Conservation (phyloP, 2,888 invertebrate genomes). For the Tillus elongatus region DNA sequence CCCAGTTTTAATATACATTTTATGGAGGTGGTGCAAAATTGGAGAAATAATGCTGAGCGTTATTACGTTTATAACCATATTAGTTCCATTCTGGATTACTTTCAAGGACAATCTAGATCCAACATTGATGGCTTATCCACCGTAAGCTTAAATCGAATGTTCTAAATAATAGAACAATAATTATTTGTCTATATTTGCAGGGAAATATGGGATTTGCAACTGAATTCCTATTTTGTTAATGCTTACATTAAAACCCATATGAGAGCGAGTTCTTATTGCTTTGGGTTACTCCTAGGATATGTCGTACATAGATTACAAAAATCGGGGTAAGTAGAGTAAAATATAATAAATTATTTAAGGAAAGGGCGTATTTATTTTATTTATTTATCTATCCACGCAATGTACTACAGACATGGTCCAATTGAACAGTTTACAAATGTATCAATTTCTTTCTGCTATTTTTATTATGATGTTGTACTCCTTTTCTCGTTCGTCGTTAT, state of each 20-base stretch:
- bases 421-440: too few relatives aligned
- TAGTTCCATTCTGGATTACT: slow-evolving; percentile 42
- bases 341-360: too few relatives aligned
- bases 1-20: slow-evolving; percentile 55
- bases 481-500: too few relatives aligned
- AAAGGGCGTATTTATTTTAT: too few relatives aligned
- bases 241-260: slow-evolving; percentile 68
- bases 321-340: slow-evolving; percentile 53
- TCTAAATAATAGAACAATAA: too few relatives aligned
- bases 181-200: slow-evolving; percentile 40
- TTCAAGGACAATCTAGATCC: slow-evolving; percentile 54
- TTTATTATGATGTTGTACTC: too few relatives aligned
- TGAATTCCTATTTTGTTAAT: slow-evolving; percentile 54
- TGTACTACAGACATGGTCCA: too few relatives aligned
- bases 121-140: slow-evolving; percentile 56
- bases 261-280: slow-evolving; percentile 60
- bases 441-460: too few relatives aligned
- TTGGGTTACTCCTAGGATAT: slow-evolving; percentile 59
- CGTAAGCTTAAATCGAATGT: slow-evolving; percentile 58
- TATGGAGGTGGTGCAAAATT: slow-evolving; percentile 54
- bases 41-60: slow-evolving; percentile 48
- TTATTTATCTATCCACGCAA: too few relatives aligned
- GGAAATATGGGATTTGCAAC: slow-evolving; percentile 54
- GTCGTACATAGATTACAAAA: slow-evolving; percentile 55
- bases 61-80: slow-evolving; percentile 42